A percentile compares a stretch with the other conserved stretches of the same genome.
These are phyloP conservation scores for Colius striatus DNA, from an alignment of 2,113 vertebrate species.

Conservation along the genomic window DNA sequence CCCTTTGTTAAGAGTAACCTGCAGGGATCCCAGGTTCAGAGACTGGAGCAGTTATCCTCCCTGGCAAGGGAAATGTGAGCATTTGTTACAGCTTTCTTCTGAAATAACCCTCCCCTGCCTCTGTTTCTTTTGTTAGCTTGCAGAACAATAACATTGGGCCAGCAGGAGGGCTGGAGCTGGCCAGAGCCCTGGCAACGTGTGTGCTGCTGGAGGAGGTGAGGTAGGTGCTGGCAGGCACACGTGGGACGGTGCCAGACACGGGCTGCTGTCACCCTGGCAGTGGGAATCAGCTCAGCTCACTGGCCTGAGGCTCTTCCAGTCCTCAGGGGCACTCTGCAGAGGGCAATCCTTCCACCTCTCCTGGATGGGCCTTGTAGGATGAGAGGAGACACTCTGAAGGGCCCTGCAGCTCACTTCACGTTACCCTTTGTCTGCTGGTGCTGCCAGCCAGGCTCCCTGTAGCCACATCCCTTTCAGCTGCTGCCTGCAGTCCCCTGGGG, in stretches of 20 bases:
- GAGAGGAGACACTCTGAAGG: neutral
- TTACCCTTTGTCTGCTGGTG: neutral
- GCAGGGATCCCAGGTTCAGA: neutral
- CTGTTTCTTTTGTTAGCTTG: constrained; percentile 63
- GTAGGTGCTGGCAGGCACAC: constrained; percentile 38
- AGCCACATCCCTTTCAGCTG: neutral
- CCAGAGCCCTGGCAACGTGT: constrained; percentile 56
- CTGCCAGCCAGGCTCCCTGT: neutral
- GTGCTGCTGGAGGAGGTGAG: constrained; percentile 73
- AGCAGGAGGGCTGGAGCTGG: constrained; percentile 55
- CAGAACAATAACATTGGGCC: constrained; percentile 53
- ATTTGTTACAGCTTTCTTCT: neutral
- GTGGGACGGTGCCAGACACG: neutral
- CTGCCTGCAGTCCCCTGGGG: neutral
- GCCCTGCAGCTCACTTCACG: neutral
- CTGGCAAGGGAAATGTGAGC: neutral
- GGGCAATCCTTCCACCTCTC: neutral
- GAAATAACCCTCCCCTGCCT: neutral
- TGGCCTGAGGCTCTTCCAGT: neutral
- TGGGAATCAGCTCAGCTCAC: neutral
- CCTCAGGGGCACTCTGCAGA: neutral
- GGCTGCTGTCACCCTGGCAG: neutral
- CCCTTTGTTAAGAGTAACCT: neutral
- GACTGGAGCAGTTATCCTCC: neutral
- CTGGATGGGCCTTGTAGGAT: neutral